These are phyloP conservation scores for Limenitis camilla DNA, from an alignment of 2,888 invertebrate species.

Conservation along the genomic window DNA sequence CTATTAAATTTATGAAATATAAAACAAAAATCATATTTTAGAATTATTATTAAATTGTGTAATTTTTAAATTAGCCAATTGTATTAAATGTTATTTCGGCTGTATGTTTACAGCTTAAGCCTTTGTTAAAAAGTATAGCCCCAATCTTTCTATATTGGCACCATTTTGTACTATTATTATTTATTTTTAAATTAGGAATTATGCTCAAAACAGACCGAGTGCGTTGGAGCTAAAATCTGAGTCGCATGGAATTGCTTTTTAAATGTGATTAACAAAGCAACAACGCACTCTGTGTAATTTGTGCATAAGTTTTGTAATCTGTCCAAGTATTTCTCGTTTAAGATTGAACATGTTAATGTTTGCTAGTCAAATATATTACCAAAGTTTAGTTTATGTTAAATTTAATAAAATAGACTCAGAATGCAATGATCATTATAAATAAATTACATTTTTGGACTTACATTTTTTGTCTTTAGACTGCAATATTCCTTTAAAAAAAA, in stretches of 20 bases:
- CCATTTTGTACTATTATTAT: no score
- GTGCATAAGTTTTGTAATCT: no score
- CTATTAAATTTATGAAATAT: constrained; percentile 6
- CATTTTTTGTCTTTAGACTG: no score
- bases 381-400: constrained; percentile 4
- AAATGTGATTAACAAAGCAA: background rate
- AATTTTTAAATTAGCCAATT: background rate
- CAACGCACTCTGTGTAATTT: no score
- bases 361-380: constrained; percentile 29
- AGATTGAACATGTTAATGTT: constrained; percentile 7
- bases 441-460: no score
- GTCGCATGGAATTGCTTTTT: no score
- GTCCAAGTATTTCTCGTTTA: background rate
- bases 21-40: background rate
- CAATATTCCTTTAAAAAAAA: no score
- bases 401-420: no score
- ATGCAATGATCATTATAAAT: no score
- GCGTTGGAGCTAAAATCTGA: no score
- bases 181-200: no score
- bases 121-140: background rate
- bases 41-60: background rate
- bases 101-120: background rate
- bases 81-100: background rate
- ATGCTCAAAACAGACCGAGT: no score
- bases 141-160: background rate